Base-by-base conservation (phyloP, 1,140 invertebrate species). In the Colletes gigas region DNA sequence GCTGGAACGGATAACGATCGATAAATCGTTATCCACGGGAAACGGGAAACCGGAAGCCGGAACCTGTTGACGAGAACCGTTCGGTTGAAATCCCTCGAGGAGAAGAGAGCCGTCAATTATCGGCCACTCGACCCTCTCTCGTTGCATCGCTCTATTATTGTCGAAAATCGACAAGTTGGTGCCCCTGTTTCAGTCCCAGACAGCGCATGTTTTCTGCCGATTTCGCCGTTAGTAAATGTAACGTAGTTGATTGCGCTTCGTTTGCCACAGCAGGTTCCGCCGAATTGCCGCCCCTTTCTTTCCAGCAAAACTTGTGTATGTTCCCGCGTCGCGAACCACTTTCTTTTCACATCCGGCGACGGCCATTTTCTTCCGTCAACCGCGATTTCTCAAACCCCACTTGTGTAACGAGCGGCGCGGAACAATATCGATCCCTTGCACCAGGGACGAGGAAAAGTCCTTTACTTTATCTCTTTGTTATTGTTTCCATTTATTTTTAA, bases 131-230 rank as follows among this genome's bases (percentile, higher is more conserved):
- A 55, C n/a, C 39, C 19, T 14, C 19, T 14, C 7, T 57, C 54
- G 54, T 57, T 57, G 66, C 55, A 50, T 62, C 57, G 47, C n/a
- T 71, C 21, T 62, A 21, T 41, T 71, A 50, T 12, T 59, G 10
- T 47, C 47, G 19, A 39, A 63, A 19, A 50, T 78, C 21, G 39
- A 17, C n/a, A 52, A 62, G 30, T 63, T 52, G 14, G 39, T 30
- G 59, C 44, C 30, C 17, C 17, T n/a, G 41, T 54, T 54, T 30
- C 10, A 52, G 70, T 63, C 30, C 9, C 17, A 14, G 12, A 54
- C 59, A 54, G 39, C 69, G 77, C 77, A 78, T 78, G 77, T 65
- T 65, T 72, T 63, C 60, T 54, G 30, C 19, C 59, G 39, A 78
- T 19, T 63, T 70, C 44, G 57, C 57, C 55, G 57, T 71, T 78